Conservation (phyloP, 2,113 vertebrate genomes). For the Hipposideros armiger region DNA sequence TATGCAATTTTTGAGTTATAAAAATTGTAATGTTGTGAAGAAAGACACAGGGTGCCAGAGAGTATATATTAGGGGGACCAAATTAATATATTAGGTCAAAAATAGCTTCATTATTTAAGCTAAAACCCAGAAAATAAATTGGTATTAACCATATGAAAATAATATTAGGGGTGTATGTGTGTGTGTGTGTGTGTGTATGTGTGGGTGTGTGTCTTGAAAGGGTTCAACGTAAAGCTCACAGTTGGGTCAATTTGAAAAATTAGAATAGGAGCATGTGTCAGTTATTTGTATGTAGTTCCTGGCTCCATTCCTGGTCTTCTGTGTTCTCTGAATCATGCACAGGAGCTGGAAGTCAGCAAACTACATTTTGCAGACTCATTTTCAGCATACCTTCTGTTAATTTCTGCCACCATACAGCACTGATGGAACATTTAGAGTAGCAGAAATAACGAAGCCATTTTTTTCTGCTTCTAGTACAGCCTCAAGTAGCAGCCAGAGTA, state of each 20-base stretch:
- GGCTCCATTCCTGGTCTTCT: background rate
- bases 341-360: background rate
- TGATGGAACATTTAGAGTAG: background rate
- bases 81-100: background rate
- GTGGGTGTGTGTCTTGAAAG: background rate
- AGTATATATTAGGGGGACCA: background rate
- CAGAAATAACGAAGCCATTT: background rate
- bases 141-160: background rate
- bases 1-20: background rate
- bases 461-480: background rate
- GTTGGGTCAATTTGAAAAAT: background rate
- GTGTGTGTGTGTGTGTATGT: background rate
- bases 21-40: background rate
- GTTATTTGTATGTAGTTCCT: background rate
- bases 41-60: background rate
- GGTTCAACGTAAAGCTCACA: background rate
- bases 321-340: background rate
- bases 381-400: background rate
- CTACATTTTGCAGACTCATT: background rate
- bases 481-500: background rate
- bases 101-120: slow-evolving; percentile 22
- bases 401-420: background rate
- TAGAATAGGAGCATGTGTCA: background rate
- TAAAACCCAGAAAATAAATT: background rate
- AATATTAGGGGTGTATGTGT: too few relatives aligned